Percentiles rank a stretch among this genome's conserved stretches.
phyloP scores from a whole-genome alignment of 2,113 vertebrate genomes.

The Leucosticte australis region DNA sequence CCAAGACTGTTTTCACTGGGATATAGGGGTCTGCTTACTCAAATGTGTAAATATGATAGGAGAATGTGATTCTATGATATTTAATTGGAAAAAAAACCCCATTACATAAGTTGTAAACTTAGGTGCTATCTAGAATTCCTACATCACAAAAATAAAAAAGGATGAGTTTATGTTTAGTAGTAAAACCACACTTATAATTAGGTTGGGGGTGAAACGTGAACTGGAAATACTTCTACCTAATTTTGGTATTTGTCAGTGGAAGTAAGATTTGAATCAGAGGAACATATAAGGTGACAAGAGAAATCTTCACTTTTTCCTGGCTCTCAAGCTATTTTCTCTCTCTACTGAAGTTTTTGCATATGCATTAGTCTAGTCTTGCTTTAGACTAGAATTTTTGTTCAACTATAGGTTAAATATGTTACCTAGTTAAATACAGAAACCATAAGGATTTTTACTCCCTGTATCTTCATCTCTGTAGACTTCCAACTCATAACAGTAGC shows the following conservation, averaged over 20 bases:
- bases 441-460: neutral
- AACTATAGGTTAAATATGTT: neutral
- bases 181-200: conserved; percentile 5
- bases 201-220: neutral
- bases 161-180: neutral
- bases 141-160: neutral
- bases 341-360: neutral
- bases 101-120: neutral
- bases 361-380: neutral
- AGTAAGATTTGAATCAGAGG: neutral
- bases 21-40: neutral
- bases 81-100: neutral
- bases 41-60: neutral
- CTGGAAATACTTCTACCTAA: conserved; percentile 13
- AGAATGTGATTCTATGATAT: neutral
- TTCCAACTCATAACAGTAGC: neutral
- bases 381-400: neutral
- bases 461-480: neutral
- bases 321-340: neutral
- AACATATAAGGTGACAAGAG: neutral
- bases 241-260: conserved; percentile 31
- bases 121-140: neutral
- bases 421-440: neutral
- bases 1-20: neutral
- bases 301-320: neutral